Base-by-base conservation (phyloP, 2,888 invertebrate genomes). In the Drosophila maculinotata region DNA sequence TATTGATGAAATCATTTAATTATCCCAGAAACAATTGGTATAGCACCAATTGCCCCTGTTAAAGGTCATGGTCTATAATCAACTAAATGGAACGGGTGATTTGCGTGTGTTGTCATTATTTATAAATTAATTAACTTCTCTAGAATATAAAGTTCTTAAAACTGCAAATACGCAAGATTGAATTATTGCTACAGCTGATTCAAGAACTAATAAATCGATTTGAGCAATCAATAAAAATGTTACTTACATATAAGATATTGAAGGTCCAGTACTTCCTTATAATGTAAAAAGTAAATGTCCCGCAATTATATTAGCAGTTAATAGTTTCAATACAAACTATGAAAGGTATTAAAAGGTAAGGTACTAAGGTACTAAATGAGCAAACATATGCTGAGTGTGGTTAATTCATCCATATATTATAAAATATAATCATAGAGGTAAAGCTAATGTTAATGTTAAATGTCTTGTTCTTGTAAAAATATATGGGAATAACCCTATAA, bases 301-400 rank as follows among this genome's bases (percentile, higher is more conserved):
- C 1, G 95, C 94, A 92, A 95, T 95, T 94, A 95, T 95, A 92
- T 95, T 95, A n/a, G 95, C 95, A 4, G 94, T 93, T 92, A 95
- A 95, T 94, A 33, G 94, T 93, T 94, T 95, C 95, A 93, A 95
- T 95, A 91, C 94, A 90, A 5, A 95, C 95, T 93, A 95, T 94
- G 92, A 95, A 95, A 25, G 94, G 94, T 92, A 95, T 95, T 85
- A 95, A 80, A 79, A 93, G 82, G 63, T 0, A 95, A 95, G 0
- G 94, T 94, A 73, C 95, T 93, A 93, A 0, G 95, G 95, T 0
- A 95, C 93, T 92, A 95, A 91, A 88, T 95, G 95, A 1, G 93
- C 92, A 89, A 95, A 94, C 93, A 95, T 94, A 85, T 93, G 92
- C 87, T 93, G 93, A 0, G 93, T 93, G 75, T 94, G 93, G 88